phyloP scores from a whole-genome alignment of 1,140 invertebrate species.

The Brachionus paranguensis region DNA sequence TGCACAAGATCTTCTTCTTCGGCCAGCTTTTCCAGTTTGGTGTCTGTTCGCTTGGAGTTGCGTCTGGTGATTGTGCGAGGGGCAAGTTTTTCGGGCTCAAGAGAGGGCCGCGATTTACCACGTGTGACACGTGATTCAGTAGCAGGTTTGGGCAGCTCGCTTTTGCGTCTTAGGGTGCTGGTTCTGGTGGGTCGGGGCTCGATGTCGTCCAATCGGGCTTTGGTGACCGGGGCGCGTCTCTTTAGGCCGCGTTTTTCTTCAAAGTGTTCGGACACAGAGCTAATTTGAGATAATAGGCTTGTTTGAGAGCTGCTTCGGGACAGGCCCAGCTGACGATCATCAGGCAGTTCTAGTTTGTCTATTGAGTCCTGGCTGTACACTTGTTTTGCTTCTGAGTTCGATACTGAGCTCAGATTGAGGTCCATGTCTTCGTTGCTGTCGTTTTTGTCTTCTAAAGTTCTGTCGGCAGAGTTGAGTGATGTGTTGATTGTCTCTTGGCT shows the following conservation, averaged over 20 bases:
- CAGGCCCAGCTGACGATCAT: not conserved
- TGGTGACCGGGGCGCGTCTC: not conserved
- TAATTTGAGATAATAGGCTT: not conserved
- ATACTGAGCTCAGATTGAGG: not conserved
- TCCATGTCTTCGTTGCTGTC: not conserved
- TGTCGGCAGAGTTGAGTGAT: not conserved
- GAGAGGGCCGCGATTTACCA: not conserved
- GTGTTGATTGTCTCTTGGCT: not conserved
- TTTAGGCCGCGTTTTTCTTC: not conserved
- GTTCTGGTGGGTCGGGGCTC: not conserved
- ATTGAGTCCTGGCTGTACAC: not conserved
- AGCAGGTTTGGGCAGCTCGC: not conserved
- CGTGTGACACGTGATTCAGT: not conserved
- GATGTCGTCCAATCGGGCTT: not conserved
- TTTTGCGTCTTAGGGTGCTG: not conserved
- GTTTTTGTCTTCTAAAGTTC: not conserved
- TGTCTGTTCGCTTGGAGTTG: not conserved
- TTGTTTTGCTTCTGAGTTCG: not conserved
- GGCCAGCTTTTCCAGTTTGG: not conserved
- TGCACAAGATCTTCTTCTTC: not conserved
- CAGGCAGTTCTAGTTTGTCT: not conserved
- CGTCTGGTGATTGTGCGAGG: not conserved
- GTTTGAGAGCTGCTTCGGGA: not conserved
- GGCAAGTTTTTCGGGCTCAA: not conserved
- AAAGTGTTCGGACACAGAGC: not conserved